Evolutionary conservation across 2,113 vertebrate genomes (phyloP), one percentile per base, ranked within the genome.

Genomic region (Sturnira hondurensis): DNA sequence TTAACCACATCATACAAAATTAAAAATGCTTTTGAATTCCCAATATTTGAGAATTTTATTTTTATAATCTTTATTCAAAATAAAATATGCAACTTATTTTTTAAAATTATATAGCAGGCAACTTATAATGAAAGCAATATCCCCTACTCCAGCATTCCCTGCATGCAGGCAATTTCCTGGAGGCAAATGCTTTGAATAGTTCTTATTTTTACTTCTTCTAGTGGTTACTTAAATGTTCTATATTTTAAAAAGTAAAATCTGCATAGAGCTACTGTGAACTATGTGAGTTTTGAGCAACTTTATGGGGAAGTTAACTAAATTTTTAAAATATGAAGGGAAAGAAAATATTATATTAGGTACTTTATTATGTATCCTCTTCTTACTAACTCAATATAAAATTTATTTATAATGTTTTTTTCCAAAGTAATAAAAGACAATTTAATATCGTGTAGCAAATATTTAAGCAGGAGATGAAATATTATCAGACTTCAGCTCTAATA

Each of bases 401-500:
- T 81, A 80, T 93, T 92, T 95, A 63, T 84, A 84, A 84, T 90
- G 22, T 4, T 80, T 50, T 50, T 86, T 86, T 92, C 19, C 13
- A 87, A 96, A 84, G 52, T 96, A 88, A 89, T 96, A 95, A 96
- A 95, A 38, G 33, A 73, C 87, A 95, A 95, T 86, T 86, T 93
- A 93, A 96, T 95, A 89, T 95, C 16, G 70, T 76, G 63, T 50
- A 94, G 71, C 88, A 96, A 92, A 95, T 81, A 94, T 96, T 96
- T 93, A 95, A 96, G 76, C 31, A 78, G 36, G n/a, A 83, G 33
- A 94, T 95, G 50, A 97, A 94, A 94, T 89, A 92, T 92, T 84
- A 84, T 89, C 80, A 80, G 36, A 14, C 28, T 95, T 96, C 74
- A 63, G 67, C 38, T 76, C 43, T 78, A 91, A 91, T 89, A 92